Conservation (phyloP, 64 coral and sea anemone species). For the Acropora yongei region DNA sequence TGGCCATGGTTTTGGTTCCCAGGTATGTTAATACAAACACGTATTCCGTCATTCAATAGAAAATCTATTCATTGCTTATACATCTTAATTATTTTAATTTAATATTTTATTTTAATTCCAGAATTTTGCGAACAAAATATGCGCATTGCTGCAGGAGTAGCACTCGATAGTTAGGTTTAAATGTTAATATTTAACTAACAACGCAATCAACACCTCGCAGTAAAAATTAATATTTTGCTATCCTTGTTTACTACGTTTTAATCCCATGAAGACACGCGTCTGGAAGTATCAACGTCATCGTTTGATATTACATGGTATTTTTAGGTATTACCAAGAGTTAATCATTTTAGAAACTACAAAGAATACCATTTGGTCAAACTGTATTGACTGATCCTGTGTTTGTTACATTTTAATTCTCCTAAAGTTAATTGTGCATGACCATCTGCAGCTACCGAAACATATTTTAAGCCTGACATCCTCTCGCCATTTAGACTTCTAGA, state of each 20-base stretch:
- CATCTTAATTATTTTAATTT: not conserved
- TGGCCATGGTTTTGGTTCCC: conserved; percentile 94
- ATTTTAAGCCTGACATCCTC: no score
- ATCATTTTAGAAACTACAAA: no score
- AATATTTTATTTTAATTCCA: not conserved
- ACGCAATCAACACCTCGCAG: no score
- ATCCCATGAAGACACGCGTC: not conserved
- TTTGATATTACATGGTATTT: not conserved
- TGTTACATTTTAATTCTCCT: no score
- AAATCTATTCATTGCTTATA: not conserved
- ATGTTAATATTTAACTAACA: not conserved
- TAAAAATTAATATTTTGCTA: not conserved
- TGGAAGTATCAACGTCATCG: not conserved
- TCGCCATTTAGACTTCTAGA: no score
- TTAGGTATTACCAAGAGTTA: not conserved
- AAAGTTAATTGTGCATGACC: no score
- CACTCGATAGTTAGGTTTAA: not conserved
- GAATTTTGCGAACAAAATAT: not conserved
- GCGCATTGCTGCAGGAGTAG: not conserved
- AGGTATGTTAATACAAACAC: conserved; percentile 47
- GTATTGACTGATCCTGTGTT: no score
- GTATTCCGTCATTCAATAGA: not conserved
- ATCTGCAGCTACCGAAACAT: no score
- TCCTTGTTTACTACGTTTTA: not conserved
- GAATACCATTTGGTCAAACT: no score